These are phyloP conservation scores for Caradrina clavipalpis DNA, from an alignment of 2,888 invertebrate genomes.

Conservation along the genomic window DNA sequence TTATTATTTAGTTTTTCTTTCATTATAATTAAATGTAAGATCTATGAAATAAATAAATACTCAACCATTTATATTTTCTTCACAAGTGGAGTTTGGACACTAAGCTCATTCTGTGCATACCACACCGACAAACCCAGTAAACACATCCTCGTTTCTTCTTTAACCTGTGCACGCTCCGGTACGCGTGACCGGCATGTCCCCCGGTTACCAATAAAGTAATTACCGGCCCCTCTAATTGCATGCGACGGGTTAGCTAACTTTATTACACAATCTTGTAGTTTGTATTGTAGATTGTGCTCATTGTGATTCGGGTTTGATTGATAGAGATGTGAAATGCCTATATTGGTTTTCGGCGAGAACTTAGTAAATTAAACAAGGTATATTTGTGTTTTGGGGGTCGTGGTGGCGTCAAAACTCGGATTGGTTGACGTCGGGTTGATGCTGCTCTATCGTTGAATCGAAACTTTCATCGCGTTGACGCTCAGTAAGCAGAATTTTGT, in stretches of 20 bases:
- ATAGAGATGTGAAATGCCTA: conserved; percentile 8
- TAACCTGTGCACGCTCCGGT: conserved; percentile 45
- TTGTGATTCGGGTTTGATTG: conserved; percentile 50
- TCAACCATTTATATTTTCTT: too few relatives aligned
- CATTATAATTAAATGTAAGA: too few relatives aligned
- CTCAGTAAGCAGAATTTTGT: too few relatives aligned
- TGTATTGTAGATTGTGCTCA: conserved; percentile 50
- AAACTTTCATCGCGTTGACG: too few relatives aligned
- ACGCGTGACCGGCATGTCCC: conserved; percentile 64
- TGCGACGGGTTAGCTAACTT: conserved; percentile 65
- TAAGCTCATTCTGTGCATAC: conserved; percentile 13
- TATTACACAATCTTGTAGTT: conserved; percentile 65
- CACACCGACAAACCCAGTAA: background rate
- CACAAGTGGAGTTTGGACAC: background rate
- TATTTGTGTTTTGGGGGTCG: too few relatives aligned
- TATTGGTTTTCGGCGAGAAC: conserved; percentile 10
- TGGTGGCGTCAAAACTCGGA: too few relatives aligned
- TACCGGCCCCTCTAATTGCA: conserved; percentile 62
- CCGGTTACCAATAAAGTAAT: conserved; percentile 68
- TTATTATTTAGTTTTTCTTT: too few relatives aligned
- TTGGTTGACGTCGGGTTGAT: background rate
- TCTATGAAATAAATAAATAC: too few relatives aligned
- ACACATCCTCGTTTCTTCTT: conserved; percentile 26
- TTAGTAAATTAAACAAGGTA: conserved; percentile 9
- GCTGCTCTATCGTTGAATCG: too few relatives aligned